Evolutionary conservation across 2,888 invertebrate species (phyloP), one percentile per base, ranked within the genome.

Genomic region (Nephrotoma flavescens): DNA sequence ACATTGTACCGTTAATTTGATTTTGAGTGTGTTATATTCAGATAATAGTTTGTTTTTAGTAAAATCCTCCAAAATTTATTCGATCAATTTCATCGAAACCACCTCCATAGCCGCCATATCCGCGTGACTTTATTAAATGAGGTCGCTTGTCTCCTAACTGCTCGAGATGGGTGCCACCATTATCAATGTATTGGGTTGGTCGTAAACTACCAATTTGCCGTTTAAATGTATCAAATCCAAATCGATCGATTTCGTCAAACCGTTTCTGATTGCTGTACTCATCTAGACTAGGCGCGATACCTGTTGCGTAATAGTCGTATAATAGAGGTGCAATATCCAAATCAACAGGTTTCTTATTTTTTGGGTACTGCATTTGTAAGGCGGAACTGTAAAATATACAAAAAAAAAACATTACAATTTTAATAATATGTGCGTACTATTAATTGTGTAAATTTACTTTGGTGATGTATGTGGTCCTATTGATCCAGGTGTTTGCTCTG

Each of bases 161-260:
- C 5, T 84, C 42, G 12, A 1, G 84, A 9, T 84, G 41, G 6
- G 3, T 0, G 4, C 11, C 83, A 41, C n/a, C 12, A 19, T 19
- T 44, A 31, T 85, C 85, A 15, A 44, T 85, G 42, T 85, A 44
- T 4, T 44, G 42, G 6, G 42, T 42, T 44, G 42, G 31, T 1
- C 44, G n/a, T 7, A 19, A 11, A 44, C 12, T 85, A 31, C 31
- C 47, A 4, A 41, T 86, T 47, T 45, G 44, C 3, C 52, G 41
- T n/a, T 41, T 41, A 15, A 86, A 57, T 42, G 41, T 85, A 87
- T 71, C 86, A 15, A 88, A 88, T 44, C 88, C 88, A 12, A 86
- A 86, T 7, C 88, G 87, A 84, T 88, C 88, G 52, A 88, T 88
- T 87, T 88, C 88, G 85, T 88, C 88, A 44, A 87, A 87, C 41